Base-by-base conservation (phyloP, 1,140 invertebrate species). In the Mycetomoellerius zeteki region DNA sequence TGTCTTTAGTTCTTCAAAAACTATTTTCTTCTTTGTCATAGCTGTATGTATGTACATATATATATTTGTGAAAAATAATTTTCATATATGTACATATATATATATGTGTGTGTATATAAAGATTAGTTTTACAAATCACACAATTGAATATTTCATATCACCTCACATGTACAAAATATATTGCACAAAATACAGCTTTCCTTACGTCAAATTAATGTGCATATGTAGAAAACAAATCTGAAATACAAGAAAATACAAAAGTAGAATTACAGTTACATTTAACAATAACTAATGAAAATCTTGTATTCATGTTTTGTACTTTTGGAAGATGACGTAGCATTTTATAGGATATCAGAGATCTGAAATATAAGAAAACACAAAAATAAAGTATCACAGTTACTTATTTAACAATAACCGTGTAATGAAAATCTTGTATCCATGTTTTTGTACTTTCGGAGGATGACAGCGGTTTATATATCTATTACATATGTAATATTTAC, bases 231-330 rank as follows among this genome's bases (percentile, higher is more conserved):
- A 64, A 30, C 8, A 78, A n/a, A n/a, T 77, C 12, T 27, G 12
- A 78, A 47, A 64, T 65, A 47, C 47, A 64, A 77, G 33, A 60
- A 16, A 21, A 27, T 64, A 37, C 7, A 65, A 65, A 33, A 65
- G 27, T 43, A 76, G 60, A 43, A 43, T 50, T 19, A 64, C 24
- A 30, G 14, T 77, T 50, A 47, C 5, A 62, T 78, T 30, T 60
- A 62, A 77, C 12, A 60, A 24, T 58, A 60, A 43, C 24, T 78
- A 12, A 78, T 30, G 16, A 43, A 77, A 64, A 47, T 14, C 3
- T 75, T 73, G 10, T 72, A 30, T 56, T 43, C 24, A 58, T 30
- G 8, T 43, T 77, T 77, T 62, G 58, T 77, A 77, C 75, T 78
- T 78, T 78, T 47, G 16, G 16, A 62, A 78, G 33, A 33, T 33